Evolutionary conservation across 2,888 invertebrate species (phyloP).

Genomic region (Oxyteleia sp.): DNA sequence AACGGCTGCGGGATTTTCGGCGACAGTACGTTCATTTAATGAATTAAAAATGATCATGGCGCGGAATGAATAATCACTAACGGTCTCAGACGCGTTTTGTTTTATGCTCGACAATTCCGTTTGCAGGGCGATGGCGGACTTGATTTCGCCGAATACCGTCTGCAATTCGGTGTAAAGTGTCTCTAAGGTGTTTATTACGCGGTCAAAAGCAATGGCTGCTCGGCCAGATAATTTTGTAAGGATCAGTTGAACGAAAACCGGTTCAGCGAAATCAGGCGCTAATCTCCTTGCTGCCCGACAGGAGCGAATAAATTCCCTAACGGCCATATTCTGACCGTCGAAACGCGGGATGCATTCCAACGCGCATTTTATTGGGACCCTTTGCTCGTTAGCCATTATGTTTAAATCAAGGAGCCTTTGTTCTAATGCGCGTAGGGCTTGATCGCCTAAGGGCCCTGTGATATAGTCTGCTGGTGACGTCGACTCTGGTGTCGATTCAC

Average conservation of each 20-base stretch:
- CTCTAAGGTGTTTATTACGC: background rate
- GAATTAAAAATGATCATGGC: background rate
- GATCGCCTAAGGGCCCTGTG: no score
- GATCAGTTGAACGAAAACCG: background rate
- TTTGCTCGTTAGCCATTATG: background rate
- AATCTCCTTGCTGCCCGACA: background rate
- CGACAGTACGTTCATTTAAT: constrained; percentile 4
- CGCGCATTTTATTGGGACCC: constrained; percentile 14
- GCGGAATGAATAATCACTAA: background rate
- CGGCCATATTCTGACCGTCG: background rate
- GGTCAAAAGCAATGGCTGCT: background rate
- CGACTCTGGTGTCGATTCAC: no score
- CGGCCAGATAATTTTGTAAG: constrained; percentile 7
- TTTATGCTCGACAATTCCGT: constrained; percentile 1
- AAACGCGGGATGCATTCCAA: constrained; percentile 12
- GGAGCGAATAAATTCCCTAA: constrained; percentile 6
- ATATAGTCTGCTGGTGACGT: no score
- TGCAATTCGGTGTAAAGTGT: background rate
- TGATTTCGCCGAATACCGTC: background rate
- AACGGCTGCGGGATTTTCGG: background rate
- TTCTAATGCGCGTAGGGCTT: no score
- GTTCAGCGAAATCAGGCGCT: background rate
- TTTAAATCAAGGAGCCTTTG: background rate
- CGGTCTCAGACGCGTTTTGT: background rate
- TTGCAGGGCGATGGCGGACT: background rate